These are phyloP conservation scores for Ericerus pela DNA, from an alignment of 1,140 invertebrate genomes.

Conservation along the genomic window DNA sequence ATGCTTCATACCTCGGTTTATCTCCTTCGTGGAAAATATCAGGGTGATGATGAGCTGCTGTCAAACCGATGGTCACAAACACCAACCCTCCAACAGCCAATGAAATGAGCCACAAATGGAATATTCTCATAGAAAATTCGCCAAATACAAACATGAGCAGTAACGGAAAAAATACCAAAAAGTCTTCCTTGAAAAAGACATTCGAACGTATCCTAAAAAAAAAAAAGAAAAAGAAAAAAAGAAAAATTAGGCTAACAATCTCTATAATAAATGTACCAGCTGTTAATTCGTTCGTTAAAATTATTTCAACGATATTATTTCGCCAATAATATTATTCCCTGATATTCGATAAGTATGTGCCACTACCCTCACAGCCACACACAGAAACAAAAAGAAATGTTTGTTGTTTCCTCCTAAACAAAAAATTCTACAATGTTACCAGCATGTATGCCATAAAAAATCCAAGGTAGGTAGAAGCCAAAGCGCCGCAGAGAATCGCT, in stretches of 20 bases:
- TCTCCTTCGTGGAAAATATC: slow-evolving; percentile 73
- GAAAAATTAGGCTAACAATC: too few relatives aligned
- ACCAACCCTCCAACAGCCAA: slow-evolving; percentile 40
- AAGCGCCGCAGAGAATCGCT: too few relatives aligned
- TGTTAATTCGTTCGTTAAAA: too few relatives aligned
- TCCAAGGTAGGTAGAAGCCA: too few relatives aligned
- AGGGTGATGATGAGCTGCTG: slow-evolving; percentile 68
- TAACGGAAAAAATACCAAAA: slow-evolving; percentile 38
- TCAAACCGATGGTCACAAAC: slow-evolving; percentile 50
- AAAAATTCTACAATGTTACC: too few relatives aligned
- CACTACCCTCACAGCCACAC: too few relatives aligned
- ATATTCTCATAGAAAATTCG: not conserved
- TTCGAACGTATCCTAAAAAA: not conserved
- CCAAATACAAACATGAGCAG: slow-evolving; percentile 34
- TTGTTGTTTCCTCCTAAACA: too few relatives aligned
- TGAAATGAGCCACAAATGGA: slow-evolving; percentile 40
- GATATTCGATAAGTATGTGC: too few relatives aligned
- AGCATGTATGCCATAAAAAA: too few relatives aligned
- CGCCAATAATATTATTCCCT: too few relatives aligned
- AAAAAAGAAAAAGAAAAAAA: not conserved
- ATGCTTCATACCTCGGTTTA: slow-evolving; percentile 34
- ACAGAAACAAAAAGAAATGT: too few relatives aligned
- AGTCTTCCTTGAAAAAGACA: slow-evolving; percentile 24
- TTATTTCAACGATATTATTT: not conserved
- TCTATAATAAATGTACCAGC: too few relatives aligned